Percentiles rank a stretch among this genome's conserved stretches.
These are phyloP conservation scores for Fukomys damarensis DNA, from an alignment of 2,113 vertebrate species.

Conservation along the genomic window DNA sequence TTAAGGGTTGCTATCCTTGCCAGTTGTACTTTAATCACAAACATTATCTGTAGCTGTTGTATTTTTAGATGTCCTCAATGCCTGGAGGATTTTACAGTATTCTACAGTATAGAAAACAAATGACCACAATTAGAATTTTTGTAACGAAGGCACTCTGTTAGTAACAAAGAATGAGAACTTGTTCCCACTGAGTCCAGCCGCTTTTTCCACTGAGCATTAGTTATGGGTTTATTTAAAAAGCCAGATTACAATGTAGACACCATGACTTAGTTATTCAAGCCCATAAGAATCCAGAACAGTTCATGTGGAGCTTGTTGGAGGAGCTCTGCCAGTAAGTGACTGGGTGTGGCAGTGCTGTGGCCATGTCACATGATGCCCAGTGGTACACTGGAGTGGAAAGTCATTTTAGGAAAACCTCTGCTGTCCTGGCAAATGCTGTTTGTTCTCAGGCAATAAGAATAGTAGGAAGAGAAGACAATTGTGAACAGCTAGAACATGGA, in stretches of 20 bases:
- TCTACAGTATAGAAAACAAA: background rate
- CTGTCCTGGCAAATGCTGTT: background rate
- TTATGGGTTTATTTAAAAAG: conserved; percentile 31
- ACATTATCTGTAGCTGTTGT: background rate
- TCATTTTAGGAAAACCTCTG: conserved; percentile 37
- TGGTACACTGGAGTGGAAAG: conserved; percentile 11
- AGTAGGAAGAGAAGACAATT: background rate
- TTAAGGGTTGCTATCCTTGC: background rate
- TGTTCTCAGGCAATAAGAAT: background rate
- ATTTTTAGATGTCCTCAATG: background rate
- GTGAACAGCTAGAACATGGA: background rate
- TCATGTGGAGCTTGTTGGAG: background rate
- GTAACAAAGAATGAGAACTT: conserved; percentile 6
- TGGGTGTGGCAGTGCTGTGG: background rate
- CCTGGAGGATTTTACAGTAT: background rate
- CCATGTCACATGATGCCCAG: background rate
- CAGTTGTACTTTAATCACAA: background rate
- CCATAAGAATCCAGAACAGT: background rate
- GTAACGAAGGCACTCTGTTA: background rate
- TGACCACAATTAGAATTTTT: conserved; percentile 3
- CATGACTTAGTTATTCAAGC: conserved; percentile 27
- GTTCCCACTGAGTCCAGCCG: conserved; percentile 18
- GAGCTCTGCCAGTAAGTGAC: background rate
- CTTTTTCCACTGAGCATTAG: conserved; percentile 15
- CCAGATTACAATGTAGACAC: background rate